Evolutionary conservation across 2,797 vertebrate genomes (phyloP), one percentile per base, ranked within the genome.

Genomic region (Petrocephalus sullivani): DNA sequence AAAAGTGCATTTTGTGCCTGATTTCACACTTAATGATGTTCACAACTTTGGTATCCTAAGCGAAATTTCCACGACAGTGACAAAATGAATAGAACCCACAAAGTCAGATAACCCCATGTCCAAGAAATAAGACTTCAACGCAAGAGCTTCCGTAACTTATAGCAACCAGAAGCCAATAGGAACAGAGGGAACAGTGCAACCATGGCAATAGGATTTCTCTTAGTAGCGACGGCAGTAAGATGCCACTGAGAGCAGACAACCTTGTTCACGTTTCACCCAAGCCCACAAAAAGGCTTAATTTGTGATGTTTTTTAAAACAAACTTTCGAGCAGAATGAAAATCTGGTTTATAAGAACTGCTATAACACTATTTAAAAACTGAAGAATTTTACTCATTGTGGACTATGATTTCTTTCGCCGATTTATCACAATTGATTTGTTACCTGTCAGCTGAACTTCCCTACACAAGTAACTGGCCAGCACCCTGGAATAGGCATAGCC

Each of bases 121-220:
- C 33, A 95, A 91, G 88, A 90, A 95, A 91, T 92, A 90, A 90
- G 88, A 85, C 91, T 90, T 90, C 91, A 91, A 93, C 82, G n/a
- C 82, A 84, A 21, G 93, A 92, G 90, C 90, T 92, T 92, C 91
- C 21, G 96, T 97, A 96, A 96, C 95, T 96, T 95, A 96, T 96
- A 95, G 97, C 97, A 98, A 97, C 96, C 94, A 89, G 85, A 92
- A 97, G 91, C 97, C 96, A 97, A 97, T 97, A 92, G 93, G 92
- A 95, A 94, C 90, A 90, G 90, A 92, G 92, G 90, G 89, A 91
- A 93, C 89, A 91, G 91, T 89, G 96, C 96, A 97, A 95, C 96
- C 96, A 97, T 97, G 96, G 96, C 91, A 89, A 97, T 97, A 89
- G 90, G 90, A 91, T 92, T 94, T 95, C 92, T 93, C 91, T 94